phyloP scores from a whole-genome alignment of 2,888 invertebrate genomes.

The Dysmachus trigonus region DNA sequence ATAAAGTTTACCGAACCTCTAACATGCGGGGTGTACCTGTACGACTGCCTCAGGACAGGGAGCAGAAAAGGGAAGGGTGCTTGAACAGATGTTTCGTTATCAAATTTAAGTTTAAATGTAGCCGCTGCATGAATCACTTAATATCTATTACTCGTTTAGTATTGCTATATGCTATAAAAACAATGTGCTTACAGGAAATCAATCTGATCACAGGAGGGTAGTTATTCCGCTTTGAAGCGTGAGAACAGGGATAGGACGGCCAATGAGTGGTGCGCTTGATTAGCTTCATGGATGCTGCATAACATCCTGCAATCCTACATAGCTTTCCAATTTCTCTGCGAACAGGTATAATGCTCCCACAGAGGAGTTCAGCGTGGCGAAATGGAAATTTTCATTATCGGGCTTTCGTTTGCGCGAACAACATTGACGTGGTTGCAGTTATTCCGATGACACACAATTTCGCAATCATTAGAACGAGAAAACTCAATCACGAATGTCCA shows the following conservation, averaged over 20 bases:
- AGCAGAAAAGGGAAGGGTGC: neutral
- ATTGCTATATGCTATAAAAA: neutral
- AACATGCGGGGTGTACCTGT: neutral
- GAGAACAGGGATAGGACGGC: neutral
- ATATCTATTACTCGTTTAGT: neutral
- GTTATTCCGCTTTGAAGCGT: neutral
- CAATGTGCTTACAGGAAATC: neutral
- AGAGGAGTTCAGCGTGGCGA: neutral
- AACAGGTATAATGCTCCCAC: neutral
- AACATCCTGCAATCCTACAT: neutral
- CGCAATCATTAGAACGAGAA: neutral
- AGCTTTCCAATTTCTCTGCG: neutral
- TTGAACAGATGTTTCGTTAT: neutral
- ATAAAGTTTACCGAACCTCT: neutral
- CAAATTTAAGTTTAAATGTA: slow-evolving; percentile 10
- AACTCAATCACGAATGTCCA: neutral
- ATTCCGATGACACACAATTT: neutral
- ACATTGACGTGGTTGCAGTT: neutral
- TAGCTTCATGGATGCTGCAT: neutral
- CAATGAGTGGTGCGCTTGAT: neutral
- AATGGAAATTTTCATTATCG: neutral
- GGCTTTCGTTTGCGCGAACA: neutral
- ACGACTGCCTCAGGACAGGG: neutral
- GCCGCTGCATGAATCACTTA: neutral
- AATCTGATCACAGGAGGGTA: neutral